phyloP scores from a whole-genome alignment of 1,140 invertebrate genomes.

The Diabrotica virgifera region DNA sequence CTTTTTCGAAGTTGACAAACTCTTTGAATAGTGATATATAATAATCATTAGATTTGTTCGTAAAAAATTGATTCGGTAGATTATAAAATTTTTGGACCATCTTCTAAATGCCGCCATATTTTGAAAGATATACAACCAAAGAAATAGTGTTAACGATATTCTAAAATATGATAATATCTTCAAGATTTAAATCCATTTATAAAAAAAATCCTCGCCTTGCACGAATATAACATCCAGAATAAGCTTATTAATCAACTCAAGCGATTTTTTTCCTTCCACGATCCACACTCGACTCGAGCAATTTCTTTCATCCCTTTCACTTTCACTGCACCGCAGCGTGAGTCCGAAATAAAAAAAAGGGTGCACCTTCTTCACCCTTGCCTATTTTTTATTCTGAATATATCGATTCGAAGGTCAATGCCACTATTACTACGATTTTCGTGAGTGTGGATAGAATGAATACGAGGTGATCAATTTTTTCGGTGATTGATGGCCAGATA shows the following conservation, averaged over 20 bases:
- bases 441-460: conserved; percentile 11
- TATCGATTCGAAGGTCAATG: conserved; percentile 22
- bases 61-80: too few relatives aligned
- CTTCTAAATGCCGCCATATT: too few relatives aligned
- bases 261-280: background rate
- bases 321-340: conserved; percentile 8
- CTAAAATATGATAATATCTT: too few relatives aligned
- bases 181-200: too few relatives aligned
- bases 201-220: too few relatives aligned
- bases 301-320: conserved; percentile 12
- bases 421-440: conserved; percentile 18
- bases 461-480: conserved; percentile 3
- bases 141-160: too few relatives aligned
- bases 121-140: too few relatives aligned
- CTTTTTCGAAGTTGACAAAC: too few relatives aligned
- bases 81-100: too few relatives aligned
- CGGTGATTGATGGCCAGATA: conserved; percentile 5
- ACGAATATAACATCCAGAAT: background rate
- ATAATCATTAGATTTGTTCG: too few relatives aligned
- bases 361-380: conserved; percentile 18
- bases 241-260: background rate
- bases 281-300: background rate
- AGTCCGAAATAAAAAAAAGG: conserved; percentile 15
- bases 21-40: too few relatives aligned
- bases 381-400: conserved; percentile 14